These are phyloP conservation scores for Campopleginae sp. DNA, from an alignment of 2,888 invertebrate species.

Conservation along the genomic window DNA sequence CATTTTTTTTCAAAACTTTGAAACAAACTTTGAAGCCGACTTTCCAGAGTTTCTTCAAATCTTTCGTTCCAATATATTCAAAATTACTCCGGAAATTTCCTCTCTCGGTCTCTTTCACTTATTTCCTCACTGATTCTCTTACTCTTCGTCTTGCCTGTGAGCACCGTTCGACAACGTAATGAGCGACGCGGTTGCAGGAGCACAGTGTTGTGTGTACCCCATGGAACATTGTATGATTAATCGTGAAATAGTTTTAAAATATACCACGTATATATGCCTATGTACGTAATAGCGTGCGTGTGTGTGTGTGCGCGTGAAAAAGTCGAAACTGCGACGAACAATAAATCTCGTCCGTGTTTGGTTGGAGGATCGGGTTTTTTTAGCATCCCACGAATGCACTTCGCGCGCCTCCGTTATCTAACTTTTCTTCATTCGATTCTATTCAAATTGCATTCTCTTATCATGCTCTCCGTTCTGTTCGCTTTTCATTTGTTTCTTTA, in stretches of 20 bases:
- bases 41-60: constrained; percentile 13
- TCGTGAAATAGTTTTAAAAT: constrained; percentile 56
- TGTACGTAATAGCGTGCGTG: constrained; percentile 2
- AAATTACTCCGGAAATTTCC: neutral
- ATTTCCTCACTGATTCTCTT: neutral
- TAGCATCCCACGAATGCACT: constrained; percentile 10
- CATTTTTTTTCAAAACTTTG: neutral
- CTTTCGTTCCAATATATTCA: constrained; percentile 21
- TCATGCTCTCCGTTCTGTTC: neutral
- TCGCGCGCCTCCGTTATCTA: neutral
- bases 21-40: constrained; percentile 2
- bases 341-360: constrained; percentile 40
- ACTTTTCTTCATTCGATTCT: constrained; percentile 11
- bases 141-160: constrained; percentile 18
- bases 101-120: constrained; percentile 14
- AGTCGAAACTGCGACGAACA: constrained; percentile 25
- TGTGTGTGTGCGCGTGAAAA: constrained; percentile 13
- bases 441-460: neutral
- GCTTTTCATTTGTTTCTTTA: neutral
- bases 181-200: constrained; percentile 57
- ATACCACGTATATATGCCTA: constrained; percentile 28
- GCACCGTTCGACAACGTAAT: constrained; percentile 63
- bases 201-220: constrained; percentile 39
- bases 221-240: constrained; percentile 55
- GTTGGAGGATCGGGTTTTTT: constrained; percentile 31